These are phyloP conservation scores for Theonella swinhoei DNA, from an alignment of 37 sponge, comb jelly and placozoan genomes.

Conservation along the genomic window DNA sequence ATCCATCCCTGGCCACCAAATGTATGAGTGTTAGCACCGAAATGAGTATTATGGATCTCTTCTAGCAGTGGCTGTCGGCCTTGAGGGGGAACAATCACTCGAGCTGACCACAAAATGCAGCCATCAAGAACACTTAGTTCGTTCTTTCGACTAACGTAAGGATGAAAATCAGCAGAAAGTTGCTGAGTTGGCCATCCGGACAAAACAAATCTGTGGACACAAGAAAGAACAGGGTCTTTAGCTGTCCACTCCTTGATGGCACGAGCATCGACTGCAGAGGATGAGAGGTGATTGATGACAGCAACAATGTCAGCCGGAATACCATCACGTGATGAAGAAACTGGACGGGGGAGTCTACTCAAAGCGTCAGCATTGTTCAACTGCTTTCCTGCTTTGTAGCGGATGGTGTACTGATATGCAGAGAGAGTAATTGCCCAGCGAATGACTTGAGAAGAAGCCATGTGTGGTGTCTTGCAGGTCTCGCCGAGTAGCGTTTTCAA, in stretches of 20 bases:
- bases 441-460: no score
- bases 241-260: slow-evolving; percentile 4
- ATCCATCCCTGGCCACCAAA: not conserved
- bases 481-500: no score
- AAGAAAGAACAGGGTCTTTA: not conserved
- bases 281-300: not conserved
- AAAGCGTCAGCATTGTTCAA: no score
- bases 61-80: not conserved
- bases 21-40: not conserved
- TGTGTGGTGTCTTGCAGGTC: no score
- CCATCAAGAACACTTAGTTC: slow-evolving; percentile 9
- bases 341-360: not conserved
- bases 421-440: no score
- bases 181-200: not conserved
- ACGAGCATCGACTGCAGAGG: not conserved
- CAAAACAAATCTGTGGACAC: not conserved
- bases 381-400: no score
- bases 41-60: not conserved
- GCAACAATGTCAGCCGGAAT: not conserved
- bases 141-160: not conserved
- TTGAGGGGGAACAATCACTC: not conserved
- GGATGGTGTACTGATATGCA: no score
- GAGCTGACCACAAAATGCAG: not conserved
- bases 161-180: not conserved
- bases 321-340: not conserved